Percentiles rank a stretch among this genome's conserved stretches.
These are phyloP conservation scores for Porites australiensis DNA, from an alignment of 64 coral and sea anemone species.

Conservation along the genomic window DNA sequence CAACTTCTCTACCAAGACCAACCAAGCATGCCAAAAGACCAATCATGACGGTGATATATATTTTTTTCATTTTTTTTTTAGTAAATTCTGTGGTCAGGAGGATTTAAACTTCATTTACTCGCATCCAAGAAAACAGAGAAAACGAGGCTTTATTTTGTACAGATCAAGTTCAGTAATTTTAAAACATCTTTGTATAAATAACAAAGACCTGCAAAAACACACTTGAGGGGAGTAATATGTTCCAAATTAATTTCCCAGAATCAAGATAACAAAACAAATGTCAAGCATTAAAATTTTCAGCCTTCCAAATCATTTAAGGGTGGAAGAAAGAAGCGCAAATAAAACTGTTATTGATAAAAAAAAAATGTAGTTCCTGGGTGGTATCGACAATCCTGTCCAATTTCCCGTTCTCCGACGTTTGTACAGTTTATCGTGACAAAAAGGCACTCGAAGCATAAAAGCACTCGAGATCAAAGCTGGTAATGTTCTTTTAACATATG, in stretches of 20 bases:
- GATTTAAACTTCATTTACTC: no score
- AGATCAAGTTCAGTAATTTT: not conserved
- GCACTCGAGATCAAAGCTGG: not conserved
- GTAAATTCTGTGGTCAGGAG: no score
- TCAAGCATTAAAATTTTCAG: not conserved
- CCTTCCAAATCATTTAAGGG: not conserved
- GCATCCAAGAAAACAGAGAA: no score
- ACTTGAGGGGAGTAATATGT: not conserved
- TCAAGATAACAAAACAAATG: not conserved
- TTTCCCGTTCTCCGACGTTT: constrained; percentile 13
- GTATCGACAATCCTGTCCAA: constrained; percentile 11
- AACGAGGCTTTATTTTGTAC: no score
- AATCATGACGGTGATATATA: no score
- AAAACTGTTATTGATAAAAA: not conserved
- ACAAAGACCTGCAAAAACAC: not conserved
- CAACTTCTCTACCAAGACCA: no score
- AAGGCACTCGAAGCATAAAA: constrained; percentile 1
- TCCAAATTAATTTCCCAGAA: constrained; percentile 13
- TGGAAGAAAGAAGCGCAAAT: not conserved
- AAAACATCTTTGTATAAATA: not conserved
- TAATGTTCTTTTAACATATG: not conserved
- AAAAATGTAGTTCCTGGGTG: not conserved
- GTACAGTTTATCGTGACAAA: constrained; percentile 27
- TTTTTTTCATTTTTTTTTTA: no score
- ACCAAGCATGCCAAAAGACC: no score